Base-by-base conservation (phyloP, 2,797 vertebrate species). In the Falco naumanni region DNA sequence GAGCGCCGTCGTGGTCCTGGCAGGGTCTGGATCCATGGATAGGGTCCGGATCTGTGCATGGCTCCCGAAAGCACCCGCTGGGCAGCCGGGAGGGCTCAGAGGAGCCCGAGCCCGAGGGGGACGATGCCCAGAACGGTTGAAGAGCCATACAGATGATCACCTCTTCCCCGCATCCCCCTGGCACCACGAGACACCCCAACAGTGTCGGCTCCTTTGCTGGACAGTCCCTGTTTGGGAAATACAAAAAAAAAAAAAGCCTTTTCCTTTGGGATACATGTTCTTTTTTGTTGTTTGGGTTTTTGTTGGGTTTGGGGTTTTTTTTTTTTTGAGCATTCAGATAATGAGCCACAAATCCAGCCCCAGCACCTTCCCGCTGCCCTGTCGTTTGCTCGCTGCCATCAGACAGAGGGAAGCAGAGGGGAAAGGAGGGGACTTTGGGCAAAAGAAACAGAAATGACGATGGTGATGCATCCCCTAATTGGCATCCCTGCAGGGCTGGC, bases 71-170 rank as follows among this genome's bases (percentile, higher is more conserved):
- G 60, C 66, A 41, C 16, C 74, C 3, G 0, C 79, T 34, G 89
- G 64, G 75, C 25, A 43, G 11, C 41, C 0, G 0, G 61, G 70
- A 53, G 31, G 72, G 77, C 48, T 47, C 8, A 1, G 82, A 24
- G 31, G 54, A 33, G 16, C 56, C 82, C 0, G 0, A 68, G 48
- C 20, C 21, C 9, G 0, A 4, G 8, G 28, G 76, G 77, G 53
- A 69, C 6, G 0, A 70, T 80, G 87, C 59, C 93, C 43, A 0
- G 5, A 81, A 75, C 1, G 29, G 91, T 78, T 7, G 3, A 94
- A 95, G 96, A 96, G 94, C 92, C 95, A 92, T 97, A 94, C 3
- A 33, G 64, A 57, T 51, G 48, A 93, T 78, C 84, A 63, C 66
- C 72, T 85, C 69, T 65, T 79, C 79, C 11, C 76, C 45, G 1